Conservation (phyloP, 2,113 vertebrate species). For the Brachionichthys hirsutus region DNA sequence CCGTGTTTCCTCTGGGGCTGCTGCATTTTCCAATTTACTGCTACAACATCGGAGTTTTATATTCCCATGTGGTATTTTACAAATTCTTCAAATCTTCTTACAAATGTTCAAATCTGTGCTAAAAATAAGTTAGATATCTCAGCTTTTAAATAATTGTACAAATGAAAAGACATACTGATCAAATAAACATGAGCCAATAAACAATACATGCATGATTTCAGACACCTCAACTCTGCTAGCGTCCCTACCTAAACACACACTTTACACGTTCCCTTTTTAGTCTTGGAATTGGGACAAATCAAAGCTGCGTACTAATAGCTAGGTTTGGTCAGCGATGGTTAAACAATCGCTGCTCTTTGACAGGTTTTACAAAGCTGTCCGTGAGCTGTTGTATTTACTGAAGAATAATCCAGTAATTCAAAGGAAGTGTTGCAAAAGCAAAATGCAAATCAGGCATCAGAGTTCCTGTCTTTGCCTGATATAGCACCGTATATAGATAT, state of each 20-base stretch:
- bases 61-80: background rate
- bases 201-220: too few relatives aligned
- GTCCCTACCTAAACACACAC: too few relatives aligned
- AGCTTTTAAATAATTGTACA: background rate
- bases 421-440: conserved; percentile 3
- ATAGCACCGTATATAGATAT: background rate
- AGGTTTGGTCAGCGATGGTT: background rate
- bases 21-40: background rate
- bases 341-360: too few relatives aligned
- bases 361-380: too few relatives aligned
- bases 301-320: background rate
- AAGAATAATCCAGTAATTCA: background rate
- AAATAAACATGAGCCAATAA: too few relatives aligned
- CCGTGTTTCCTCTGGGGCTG: conserved; percentile 21
- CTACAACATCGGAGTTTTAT: background rate
- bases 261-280: too few relatives aligned
- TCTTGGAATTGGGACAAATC: background rate
- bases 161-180: background rate
- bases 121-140: background rate
- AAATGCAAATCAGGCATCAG: conserved; percentile 2
- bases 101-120: background rate
- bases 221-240: too few relatives aligned
- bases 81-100: background rate
- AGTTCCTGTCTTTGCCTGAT: conserved; percentile 1
- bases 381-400: background rate